phyloP scores from a whole-genome alignment of 2,888 invertebrate species.

The Melinaea marsaeus region DNA sequence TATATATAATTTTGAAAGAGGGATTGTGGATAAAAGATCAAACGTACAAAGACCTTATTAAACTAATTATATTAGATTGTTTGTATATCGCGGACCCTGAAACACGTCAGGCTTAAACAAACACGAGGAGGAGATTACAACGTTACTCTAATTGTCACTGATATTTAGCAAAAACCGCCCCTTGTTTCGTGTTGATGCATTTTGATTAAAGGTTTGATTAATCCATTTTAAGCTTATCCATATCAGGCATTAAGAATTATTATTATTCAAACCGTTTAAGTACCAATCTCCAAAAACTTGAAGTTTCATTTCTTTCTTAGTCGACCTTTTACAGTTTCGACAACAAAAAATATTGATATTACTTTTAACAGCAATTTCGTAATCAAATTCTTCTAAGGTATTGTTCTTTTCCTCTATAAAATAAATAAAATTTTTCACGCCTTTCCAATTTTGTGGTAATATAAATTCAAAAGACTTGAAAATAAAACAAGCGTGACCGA shows the following conservation, averaged over 20 bases:
- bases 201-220: conserved; percentile 53
- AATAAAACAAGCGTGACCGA: conserved; percentile 29
- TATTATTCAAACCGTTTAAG: not conserved
- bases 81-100: conserved; percentile 36
- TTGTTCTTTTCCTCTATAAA: not conserved
- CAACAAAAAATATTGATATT: too few relatives aligned
- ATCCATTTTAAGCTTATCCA: conserved; percentile 39
- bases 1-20: too few relatives aligned
- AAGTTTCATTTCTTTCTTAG: too few relatives aligned
- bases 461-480: conserved; percentile 9
- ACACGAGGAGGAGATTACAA: conserved; percentile 66
- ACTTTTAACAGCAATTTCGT: too few relatives aligned
- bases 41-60: not conserved
- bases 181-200: conserved; percentile 65
- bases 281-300: not conserved
- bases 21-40: not conserved
- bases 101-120: conserved; percentile 31
- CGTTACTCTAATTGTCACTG: conserved; percentile 69
- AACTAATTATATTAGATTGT: conserved; percentile 11
- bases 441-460: not conserved
- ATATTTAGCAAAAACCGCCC: conserved; percentile 58
- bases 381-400: too few relatives aligned
- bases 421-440: not conserved
- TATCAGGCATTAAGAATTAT: conserved; percentile 6
- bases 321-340: too few relatives aligned